Base-by-base conservation (phyloP, 2,888 invertebrate species). In the Teleogryllus oceanicus region DNA sequence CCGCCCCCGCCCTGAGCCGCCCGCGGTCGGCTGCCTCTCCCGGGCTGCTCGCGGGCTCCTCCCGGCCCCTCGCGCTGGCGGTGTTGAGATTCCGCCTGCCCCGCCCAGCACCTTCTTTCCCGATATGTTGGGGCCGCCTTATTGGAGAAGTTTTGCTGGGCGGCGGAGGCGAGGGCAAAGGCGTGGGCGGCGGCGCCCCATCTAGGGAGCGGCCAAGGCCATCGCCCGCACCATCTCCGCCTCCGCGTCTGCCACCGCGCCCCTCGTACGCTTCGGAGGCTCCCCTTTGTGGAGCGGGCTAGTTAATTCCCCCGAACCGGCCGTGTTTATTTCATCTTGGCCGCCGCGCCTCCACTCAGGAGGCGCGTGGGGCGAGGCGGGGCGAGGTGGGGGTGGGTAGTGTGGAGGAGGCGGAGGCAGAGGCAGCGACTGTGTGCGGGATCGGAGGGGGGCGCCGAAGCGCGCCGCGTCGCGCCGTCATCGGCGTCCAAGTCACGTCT, bases 251-350 rank as follows among this genome's bases (percentile, higher is more conserved):
- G n/a, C 62, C 62, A 12, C 62, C 16, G 8, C 62, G n/a, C 62
- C 62, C 37, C 37, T 8, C 37, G 37, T 5, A 5, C 37, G 62
- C 62, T 3, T 62, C 62, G 62, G 8, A 37, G 37, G 62, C 62
- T 62, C 62, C 62, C 62, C 62, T 62, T 62, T 62, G 62, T 62
- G 62, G n/a, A n/a, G n/a, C 16, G 62, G n/a, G 16, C 16, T 18
- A 62, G 62, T n/a, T 62, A 62, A 62, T 62, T 62, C 62, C 62
- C 62, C 62, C 62, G 62, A 62, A 62, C 62, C 62, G 62, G 62
- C 62, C 62, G 62, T 62, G 62, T 62, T 62, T 62, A 62, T 62
- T 62, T 62, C 62, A 62, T 62, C 62, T 62, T 10, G 8, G 37
- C 37, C 37, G 37, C 37, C 8, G 37, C 37, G 37, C 37, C 62